These are phyloP conservation scores for Zoanthus gigantus DNA, from an alignment of 92 coral and sea anemone genomes.

Conservation along the genomic window DNA sequence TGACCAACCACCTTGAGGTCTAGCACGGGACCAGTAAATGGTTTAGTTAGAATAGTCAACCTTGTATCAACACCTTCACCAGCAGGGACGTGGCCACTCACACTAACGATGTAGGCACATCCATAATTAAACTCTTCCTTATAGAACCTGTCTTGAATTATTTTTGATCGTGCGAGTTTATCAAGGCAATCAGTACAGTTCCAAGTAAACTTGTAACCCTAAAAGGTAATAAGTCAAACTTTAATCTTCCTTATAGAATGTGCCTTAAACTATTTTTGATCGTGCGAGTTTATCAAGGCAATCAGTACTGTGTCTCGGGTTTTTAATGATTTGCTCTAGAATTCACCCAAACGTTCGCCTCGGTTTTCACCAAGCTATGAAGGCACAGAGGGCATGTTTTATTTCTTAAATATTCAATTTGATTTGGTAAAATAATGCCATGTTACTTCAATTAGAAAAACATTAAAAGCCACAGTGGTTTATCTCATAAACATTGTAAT, in stretches of 20 bases:
- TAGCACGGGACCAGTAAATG: conserved; percentile 37
- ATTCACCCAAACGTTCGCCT: no score
- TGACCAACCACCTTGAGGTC: background rate
- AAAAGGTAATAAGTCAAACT: background rate
- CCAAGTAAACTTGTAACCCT: conserved; percentile 40
- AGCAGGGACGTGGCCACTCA: conserved; percentile 3
- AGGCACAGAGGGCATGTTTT: no score
- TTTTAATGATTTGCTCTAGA: no score
- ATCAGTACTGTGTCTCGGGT: background rate
- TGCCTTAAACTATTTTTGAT: background rate
- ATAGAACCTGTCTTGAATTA: background rate
- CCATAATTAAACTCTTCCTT: conserved; percentile 22
- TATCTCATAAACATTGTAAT: no score
- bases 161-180: background rate
- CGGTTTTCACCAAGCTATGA: no score
- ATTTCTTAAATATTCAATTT: no score
- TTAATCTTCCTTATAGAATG: background rate
- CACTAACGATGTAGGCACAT: background rate
- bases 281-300: background rate
- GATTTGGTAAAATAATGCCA: no score
- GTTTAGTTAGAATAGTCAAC: background rate
- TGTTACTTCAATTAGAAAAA: no score
- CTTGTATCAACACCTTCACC: conserved; percentile 11
- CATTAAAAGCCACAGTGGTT: no score
- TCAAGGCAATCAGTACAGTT: conserved; percentile 13